Evolutionary conservation across 2,113 vertebrate genomes (phyloP), one percentile per base, ranked within the genome.

Genomic region (Lutjanus erythropterus): DNA sequence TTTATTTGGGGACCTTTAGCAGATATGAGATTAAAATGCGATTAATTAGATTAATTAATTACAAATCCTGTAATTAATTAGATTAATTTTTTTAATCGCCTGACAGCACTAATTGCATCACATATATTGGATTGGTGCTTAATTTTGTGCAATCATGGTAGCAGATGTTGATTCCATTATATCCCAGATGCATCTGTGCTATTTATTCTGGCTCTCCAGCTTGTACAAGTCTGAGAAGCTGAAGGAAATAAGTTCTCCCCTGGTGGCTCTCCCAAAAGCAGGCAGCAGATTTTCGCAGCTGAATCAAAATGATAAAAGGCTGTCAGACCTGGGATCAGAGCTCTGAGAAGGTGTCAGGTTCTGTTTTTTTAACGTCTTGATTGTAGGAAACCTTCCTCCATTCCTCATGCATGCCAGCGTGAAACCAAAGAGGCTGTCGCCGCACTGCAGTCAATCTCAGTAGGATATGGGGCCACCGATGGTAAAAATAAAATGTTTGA

Each of bases 401-500:
- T 33, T 67, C 75, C 39, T 79, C 41, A 5, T 0, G 35, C 44
- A 31, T 44, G 33, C 41, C 80, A 56, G 75, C 42, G 29, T 75
- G 85, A 86, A 70, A 68, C 71, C 68, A 53, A 33, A 77, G 61
- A 76, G 53, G 66, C 79, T 29, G 61, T 46, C 25, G 31, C 65
- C 9, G 56, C 60, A 3, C 75, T 16, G 75, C 71, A 83, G 81
- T 80, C 55, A 10, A 12, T 55, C 84, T 80, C 86, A 73, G 89
- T 42, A 11, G 74, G 68, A 77, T 12, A 14, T 1, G 60, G 9
- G 59, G 23, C 87, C 58, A 74, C 55, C 41, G 53, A 67, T 73
- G 80, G 59, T 77, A 74, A 84, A 84, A 86, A 87, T 67, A 81
- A 79, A 70, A 29, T 21, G 72, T 89, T 88, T 82, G 70, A 91